Evolutionary conservation across 2,888 invertebrate species (phyloP).

Genomic region (Chrysodeixis includens): DNA sequence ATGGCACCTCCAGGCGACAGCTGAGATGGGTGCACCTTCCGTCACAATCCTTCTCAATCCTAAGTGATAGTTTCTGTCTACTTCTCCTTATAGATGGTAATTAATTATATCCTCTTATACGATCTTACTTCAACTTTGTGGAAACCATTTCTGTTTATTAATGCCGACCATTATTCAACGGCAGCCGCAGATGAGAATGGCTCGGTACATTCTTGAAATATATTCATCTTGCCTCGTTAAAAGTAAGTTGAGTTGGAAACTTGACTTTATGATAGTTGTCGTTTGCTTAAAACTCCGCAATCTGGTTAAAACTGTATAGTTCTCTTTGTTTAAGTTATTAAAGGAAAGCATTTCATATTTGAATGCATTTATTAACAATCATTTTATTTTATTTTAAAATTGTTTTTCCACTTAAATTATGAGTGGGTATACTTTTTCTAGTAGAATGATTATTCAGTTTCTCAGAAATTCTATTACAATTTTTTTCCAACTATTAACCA

Average conservation of each 20-base stretch:
- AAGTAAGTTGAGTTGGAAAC: constrained; percentile 77
- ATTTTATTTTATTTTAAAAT: not conserved
- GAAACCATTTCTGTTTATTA: constrained; percentile 84
- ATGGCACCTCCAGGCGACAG: constrained; percentile 30
- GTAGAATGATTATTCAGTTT: not conserved
- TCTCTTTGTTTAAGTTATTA: constrained; percentile 15
- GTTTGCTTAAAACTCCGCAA: constrained; percentile 63
- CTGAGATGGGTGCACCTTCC: constrained; percentile 52
- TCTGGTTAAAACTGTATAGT: constrained; percentile 38
- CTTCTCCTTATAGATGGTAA: constrained; percentile 71
- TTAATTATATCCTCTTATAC: constrained; percentile 82
- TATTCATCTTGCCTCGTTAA: constrained; percentile 79
- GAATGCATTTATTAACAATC: not conserved
- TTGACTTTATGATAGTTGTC: constrained; percentile 75
- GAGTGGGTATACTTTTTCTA: too few species aligned
- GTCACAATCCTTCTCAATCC: constrained; percentile 67
- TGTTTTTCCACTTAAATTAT: not conserved
- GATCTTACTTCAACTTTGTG: constrained; percentile 74
- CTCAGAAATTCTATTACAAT: not conserved
- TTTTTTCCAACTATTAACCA: not conserved
- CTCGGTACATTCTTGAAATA: constrained; percentile 78
- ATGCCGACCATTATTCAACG: constrained; percentile 84
- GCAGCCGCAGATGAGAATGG: constrained; percentile 84
- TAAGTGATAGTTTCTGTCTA: constrained; percentile 79
- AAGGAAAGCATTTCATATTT: constrained; percentile 1